Base-by-base conservation (phyloP, 2,113 vertebrate genomes). In the Alethe castanea region DNA sequence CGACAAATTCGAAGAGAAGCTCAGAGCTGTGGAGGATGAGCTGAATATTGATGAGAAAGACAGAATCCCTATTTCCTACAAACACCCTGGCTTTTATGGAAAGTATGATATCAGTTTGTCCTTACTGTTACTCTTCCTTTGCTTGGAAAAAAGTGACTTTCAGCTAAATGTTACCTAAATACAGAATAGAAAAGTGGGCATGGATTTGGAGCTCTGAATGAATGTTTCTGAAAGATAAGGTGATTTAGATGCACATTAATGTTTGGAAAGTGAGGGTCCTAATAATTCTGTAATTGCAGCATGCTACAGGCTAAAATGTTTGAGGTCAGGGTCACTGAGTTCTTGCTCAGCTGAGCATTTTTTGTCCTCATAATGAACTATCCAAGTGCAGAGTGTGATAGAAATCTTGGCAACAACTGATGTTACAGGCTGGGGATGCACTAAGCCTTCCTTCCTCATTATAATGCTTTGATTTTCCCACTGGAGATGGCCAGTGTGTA, bases 1-100 rank as follows among this genome's bases (percentile, higher is more conserved):
- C 5, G 99, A 99, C 97, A 99, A 98, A 88, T 99, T 99, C 90
- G 99, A 99, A 79, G 99, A 99, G 97, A 99, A 99, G 96, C 98
- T 99, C 60, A 98, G 99, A 91, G 98, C 99, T 13, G 99, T 97
- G 4, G 99, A 99, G 94, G 99, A 99, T 5, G 98, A 99, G 86
- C 98, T 99, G 90, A 98, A 98, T 36, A 99, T 99, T 12, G 98
- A 99, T 59, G 79, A 91, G 59, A 99, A 97, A 69, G 99, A 99
- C 90, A 98, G 99, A 86, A 99, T 99, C 82, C 99, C 98, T 0
- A 98, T 99, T 56, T 98, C 98, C 26, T 99, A 99, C 96, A 99
- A 98, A 92, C 99, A 98, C n/a, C 99, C 98, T 3, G 98, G 99
- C 76, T 99, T 99, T 96, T 99, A 99, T 96, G 98, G 98, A 91